Base-by-base conservation (phyloP, 2,888 invertebrate species). In the Aphodius granarius region DNA sequence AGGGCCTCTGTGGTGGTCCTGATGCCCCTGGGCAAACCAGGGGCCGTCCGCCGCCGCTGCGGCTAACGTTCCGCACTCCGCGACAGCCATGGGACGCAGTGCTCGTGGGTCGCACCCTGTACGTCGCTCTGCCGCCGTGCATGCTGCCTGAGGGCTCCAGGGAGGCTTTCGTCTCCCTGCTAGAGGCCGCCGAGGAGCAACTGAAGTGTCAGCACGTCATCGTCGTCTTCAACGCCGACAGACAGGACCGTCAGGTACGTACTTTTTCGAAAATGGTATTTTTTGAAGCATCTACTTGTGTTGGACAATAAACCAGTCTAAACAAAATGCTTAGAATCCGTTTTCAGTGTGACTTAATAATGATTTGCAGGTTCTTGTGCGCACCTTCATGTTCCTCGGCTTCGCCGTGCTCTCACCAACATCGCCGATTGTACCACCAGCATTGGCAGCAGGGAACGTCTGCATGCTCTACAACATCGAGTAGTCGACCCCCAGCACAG, bases 1-100 rank as follows among this genome's bases (percentile, higher is more conserved):
- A 92, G 97, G 97, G 97, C 97, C 97, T 97, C 97, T 95, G 97
- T 97, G 95, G 96, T 97, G 97, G 95, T 98, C 97, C 97, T 98
- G 98, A 98, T 97, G 97, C 93, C 93, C 97, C 97, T 95, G 95
- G 93, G 91, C 93, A 93, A 91, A 92, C 92, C 91, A 84, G 86
- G 85, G 83, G 84, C 81, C 81, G 81, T 78, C 83, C 85, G 84
- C 86, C 86, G 81, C 84, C 85, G 71, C 79, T 85, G 83, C 86
- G 86, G 83, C 84, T 86, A 77, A 83, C 86, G 81, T 86, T 81
- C 88, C 89, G 84, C 89, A 90, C 87, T 74, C 83, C 83, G 77
- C 84, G 85, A 80, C 84, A 89, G 80, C 84, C 84, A 80, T 89
- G 83, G 87, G 87, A 84, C 81, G 85, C 85, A 83, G 87, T 83